Conservation (phyloP, 2,113 vertebrate species). For the Solea solea region DNA sequence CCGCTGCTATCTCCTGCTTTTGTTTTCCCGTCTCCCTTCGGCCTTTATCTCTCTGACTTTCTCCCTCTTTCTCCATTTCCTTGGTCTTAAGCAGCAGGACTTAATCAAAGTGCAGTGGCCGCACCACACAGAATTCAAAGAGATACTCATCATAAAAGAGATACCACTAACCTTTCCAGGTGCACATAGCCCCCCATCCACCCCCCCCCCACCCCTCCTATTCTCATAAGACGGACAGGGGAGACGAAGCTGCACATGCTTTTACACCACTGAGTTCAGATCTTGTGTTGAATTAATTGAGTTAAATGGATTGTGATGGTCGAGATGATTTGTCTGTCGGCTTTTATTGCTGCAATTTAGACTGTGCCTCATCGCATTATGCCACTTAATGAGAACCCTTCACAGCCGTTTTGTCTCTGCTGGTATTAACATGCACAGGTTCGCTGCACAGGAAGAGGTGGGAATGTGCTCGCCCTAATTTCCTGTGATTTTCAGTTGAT, state of each 20-base stretch:
- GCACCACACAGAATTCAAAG: conserved; percentile 25
- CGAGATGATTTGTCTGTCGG: conserved; percentile 76
- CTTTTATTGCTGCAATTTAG: conserved; percentile 76
- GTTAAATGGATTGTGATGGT: conserved; percentile 77
- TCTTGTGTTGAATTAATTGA: conserved; percentile 73
- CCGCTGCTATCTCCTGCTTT: conserved; percentile 30
- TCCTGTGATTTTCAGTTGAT: conserved; percentile 49
- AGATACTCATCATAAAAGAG: conserved; percentile 24
- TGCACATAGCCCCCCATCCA: not conserved
- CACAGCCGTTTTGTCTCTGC: conserved; percentile 66
- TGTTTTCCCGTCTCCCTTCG: conserved; percentile 38
- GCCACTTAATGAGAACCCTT: conserved; percentile 74
- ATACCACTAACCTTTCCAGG: conserved; percentile 34
- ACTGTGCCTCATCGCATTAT: conserved; percentile 74
- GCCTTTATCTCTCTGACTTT: conserved; percentile 25
- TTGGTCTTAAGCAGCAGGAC: conserved; percentile 27
- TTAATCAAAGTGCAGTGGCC: conserved; percentile 38
- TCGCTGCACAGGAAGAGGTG: conserved; percentile 65
- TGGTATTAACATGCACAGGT: conserved; percentile 72
- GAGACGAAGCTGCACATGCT: conserved; percentile 42
- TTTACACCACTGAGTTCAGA: conserved; percentile 60
- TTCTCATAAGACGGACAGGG: conserved; percentile 23
- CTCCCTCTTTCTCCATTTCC: conserved; percentile 13
- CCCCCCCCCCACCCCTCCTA: not conserved
- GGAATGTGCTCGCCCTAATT: conserved; percentile 51